Base-by-base conservation (phyloP, 64 coral and sea anemone genomes). In the Actinia equina region DNA sequence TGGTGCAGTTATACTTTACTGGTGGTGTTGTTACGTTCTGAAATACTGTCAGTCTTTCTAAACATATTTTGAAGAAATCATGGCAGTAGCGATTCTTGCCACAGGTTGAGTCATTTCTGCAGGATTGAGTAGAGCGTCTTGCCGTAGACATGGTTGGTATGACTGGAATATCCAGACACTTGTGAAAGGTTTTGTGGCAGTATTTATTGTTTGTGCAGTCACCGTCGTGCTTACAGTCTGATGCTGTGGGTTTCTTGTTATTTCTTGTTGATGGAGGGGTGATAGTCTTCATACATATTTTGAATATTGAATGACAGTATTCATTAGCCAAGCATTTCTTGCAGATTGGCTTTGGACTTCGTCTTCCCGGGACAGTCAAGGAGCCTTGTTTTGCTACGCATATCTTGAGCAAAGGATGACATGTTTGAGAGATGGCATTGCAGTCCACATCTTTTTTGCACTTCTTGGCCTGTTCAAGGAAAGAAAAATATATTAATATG, bases 251-350 rank as follows among this genome's bases (percentile, higher is more conserved):
- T 52, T 52, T 80, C 78, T 52, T 44, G 49, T 37, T 52, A 23
- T 52, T 81, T 81, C 78, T 44, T 81, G 49, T 81, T 7, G 44
- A 44, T 81, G 78, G 78, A 81, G 44, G 43, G 18, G 78, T 52
- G 44, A 81, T 44, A 7, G 45, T 81, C 43, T 43, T 17, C 17
- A 81, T 18, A 81, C 78, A 81, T 52, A 3, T 81, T 20, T 20
- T 37, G 45, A 81, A 81, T 81, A 81, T 52, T 44, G 78, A 44
- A 81, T 81, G 78, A 51, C 78, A 81, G 78, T 81, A 81, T 81
- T 81, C 78, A 22, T 81, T 81, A 52, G 18, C 22, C 17, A 81
- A 17, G 27, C 78, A 81, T 49, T 52, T 74, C 69, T 74, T 81
- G 78, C 78, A 81, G 43, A 14, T 44, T 19, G 17, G 20, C n/a